A percentile compares a stretch with the other conserved stretches of the same genome.
Conservation (phyloP, 2,888 invertebrate genomes). For the Drosophila meridiana region DNA sequence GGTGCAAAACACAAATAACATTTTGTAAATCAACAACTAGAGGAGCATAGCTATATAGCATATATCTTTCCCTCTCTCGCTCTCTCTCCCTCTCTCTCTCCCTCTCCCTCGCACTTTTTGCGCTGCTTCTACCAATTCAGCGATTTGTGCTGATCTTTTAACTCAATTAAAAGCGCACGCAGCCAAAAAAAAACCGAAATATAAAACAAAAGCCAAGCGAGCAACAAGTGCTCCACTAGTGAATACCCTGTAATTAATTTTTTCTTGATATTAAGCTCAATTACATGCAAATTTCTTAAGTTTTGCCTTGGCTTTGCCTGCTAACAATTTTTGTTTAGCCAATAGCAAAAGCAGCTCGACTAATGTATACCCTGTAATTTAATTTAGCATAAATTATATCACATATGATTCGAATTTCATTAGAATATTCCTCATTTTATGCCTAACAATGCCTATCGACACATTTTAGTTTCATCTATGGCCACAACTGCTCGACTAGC, state of each 20-base stretch:
- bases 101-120: background rate
- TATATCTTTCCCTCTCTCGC: background rate
- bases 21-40: conserved; percentile 38
- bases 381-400: background rate
- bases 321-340: background rate
- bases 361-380: background rate
- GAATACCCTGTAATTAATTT: conserved; percentile 13
- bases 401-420: too few species aligned
- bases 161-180: conserved; percentile 80
- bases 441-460: too few species aligned
- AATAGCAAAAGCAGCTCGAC: background rate
- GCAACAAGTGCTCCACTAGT: background rate
- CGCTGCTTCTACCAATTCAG: conserved; percentile 25
- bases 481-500: background rate
- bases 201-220: background rate
- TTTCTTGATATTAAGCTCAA: too few species aligned
- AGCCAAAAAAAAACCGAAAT: conserved; percentile 35
- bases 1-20: conserved; percentile 68
- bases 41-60: conserved; percentile 11
- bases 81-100: background rate
- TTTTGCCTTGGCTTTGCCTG: background rate
- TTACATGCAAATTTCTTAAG: background rate
- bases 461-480: background rate
- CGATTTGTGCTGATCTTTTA: conserved; percentile 76
- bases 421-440: too few species aligned